Evolutionary conservation across 2,797 vertebrate species (phyloP).

Genomic region (Myripristis jacobus): DNA sequence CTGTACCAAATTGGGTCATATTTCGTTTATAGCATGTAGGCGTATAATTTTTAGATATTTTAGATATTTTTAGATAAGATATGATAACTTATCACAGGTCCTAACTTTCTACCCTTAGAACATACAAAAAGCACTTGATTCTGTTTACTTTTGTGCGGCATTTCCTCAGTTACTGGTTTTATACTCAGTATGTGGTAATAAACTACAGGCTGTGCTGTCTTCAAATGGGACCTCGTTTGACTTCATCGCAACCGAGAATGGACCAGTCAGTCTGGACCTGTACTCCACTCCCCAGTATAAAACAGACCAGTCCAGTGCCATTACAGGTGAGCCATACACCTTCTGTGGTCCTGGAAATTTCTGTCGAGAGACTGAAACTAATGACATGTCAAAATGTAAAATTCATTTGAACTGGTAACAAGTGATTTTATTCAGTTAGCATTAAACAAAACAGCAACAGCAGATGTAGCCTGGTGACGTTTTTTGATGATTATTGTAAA

Average conservation of each 20-base stretch:
- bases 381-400: too few relatives aligned
- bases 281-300: conserved; percentile 96
- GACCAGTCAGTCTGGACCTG: conserved; percentile 88
- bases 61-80: too few relatives aligned
- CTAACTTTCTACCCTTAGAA: too few relatives aligned
- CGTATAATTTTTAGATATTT: too few relatives aligned
- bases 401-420: too few relatives aligned
- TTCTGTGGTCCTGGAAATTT: background rate
- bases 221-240: conserved; percentile 94
- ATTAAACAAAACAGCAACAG: too few relatives aligned
- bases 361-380: too few relatives aligned
- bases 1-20: background rate
- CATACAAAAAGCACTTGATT: conserved; percentile 8
- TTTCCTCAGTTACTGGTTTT: background rate
- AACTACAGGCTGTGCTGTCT: conserved; percentile 87
- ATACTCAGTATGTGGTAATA: conserved; percentile 20
- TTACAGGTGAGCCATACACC: conserved; percentile 80
- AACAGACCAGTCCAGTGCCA: conserved; percentile 81
- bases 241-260: conserved; percentile 89
- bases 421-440: too few relatives aligned
- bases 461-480: too few relatives aligned
- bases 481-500: too few relatives aligned
- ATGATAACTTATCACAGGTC: too few relatives aligned
- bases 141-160: conserved; percentile 55
- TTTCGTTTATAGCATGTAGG: too few relatives aligned